Conservation (phyloP, 2,888 invertebrate genomes). For the Dyspetes luteomarginatus region DNA sequence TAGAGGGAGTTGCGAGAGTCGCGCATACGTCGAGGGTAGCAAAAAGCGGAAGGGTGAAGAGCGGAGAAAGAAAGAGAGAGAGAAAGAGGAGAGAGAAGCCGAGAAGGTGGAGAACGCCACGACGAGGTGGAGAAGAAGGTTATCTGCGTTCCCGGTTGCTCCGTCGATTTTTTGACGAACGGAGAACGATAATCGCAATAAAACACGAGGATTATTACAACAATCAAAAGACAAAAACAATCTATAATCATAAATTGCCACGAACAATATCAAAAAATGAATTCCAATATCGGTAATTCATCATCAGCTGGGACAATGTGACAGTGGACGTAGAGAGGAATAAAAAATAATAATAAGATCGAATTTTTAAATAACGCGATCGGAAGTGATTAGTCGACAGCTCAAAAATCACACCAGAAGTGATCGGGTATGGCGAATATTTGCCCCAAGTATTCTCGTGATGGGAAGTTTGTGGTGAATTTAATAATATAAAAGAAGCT, state of each 20-base stretch:
- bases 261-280: not conserved
- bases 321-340: no score
- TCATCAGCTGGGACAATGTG: not conserved
- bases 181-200: conserved; percentile 22
- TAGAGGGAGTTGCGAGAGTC: conserved; percentile 52
- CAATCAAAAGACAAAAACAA: not conserved
- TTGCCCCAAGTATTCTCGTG: not conserved
- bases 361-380: no score
- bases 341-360: no score
- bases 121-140: conserved; percentile 64
- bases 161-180: conserved; percentile 46
- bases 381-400: not conserved
- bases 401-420: no score
- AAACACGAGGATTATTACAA: not conserved
- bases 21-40: conserved; percentile 34
- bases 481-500: not conserved
- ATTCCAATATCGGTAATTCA: not conserved
- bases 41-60: conserved; percentile 49
- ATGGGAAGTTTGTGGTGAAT: conserved; percentile 13
- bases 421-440: conserved; percentile 17
- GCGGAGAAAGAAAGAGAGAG: conserved; percentile 35
- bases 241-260: not conserved
- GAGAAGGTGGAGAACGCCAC: conserved; percentile 66
- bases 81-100: conserved; percentile 44
- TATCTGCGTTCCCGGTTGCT: conserved; percentile 58